Conservation (phyloP, 2,113 vertebrate genomes). For the Ifrita kowaldi region DNA sequence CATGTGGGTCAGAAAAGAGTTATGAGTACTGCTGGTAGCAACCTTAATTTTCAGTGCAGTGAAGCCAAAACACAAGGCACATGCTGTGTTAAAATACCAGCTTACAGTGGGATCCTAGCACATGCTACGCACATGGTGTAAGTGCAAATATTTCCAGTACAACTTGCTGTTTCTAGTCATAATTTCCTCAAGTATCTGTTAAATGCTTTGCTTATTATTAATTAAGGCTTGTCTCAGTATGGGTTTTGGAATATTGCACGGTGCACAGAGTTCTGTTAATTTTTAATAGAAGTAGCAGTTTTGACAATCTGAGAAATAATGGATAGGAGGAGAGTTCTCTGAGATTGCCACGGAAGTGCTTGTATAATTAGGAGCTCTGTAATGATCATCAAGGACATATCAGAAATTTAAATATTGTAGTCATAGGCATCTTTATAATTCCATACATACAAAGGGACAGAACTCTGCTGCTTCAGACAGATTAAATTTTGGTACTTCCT, state of each 20-base stretch:
- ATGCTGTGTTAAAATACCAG: not conserved
- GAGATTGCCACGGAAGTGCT: fast-evolving
- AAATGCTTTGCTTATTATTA: not conserved
- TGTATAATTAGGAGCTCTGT: not conserved
- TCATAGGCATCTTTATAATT: not conserved
- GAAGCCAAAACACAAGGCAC: not conserved
- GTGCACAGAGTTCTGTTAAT: not conserved
- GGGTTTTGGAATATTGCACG: not conserved
- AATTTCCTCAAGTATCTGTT: not conserved
- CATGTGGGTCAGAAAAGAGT: not conserved
- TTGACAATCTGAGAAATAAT: not conserved
- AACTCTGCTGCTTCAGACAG: not conserved
- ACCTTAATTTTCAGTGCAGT: not conserved
- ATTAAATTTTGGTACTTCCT: not conserved
- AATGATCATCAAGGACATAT: not conserved
- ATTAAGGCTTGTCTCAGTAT: not conserved
- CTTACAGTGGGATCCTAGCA: not conserved
- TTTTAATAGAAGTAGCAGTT: not conserved
- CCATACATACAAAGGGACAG: not conserved
- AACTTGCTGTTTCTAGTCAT: not conserved
- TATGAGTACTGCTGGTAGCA: fast-evolving
- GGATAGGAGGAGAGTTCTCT: not conserved
- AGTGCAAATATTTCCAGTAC: not conserved
- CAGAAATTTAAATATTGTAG: not conserved
- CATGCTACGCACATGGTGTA: fast-evolving